A percentile compares a stretch with the other conserved stretches of the same genome.
Evolutionary conservation across 2,888 invertebrate genomes (phyloP).

Genomic region (Melieria picta): DNA sequence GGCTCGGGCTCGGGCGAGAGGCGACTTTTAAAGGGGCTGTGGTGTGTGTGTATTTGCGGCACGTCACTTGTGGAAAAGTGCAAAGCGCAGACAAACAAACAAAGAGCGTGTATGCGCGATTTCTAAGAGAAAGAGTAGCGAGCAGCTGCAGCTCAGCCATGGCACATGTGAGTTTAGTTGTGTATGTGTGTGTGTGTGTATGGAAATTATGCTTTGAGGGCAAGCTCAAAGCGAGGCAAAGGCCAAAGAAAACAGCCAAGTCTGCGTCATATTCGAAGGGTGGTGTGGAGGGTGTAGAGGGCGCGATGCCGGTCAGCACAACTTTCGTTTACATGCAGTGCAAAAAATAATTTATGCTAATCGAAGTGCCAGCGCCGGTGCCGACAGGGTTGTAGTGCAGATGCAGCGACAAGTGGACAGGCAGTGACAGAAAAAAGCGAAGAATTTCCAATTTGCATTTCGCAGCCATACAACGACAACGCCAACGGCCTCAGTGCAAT

Average conservation of each 20-base stretch:
- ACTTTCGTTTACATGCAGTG: conserved; percentile 23
- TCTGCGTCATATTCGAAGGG: too few relatives aligned
- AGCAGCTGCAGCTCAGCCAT: background rate
- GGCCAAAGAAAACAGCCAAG: background rate
- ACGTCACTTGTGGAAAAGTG: too few relatives aligned
- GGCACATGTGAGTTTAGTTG: background rate
- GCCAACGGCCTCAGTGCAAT: too few relatives aligned
- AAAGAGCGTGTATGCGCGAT: too few relatives aligned
- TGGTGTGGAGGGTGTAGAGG: too few relatives aligned
- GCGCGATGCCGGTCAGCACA: conserved; percentile 16
- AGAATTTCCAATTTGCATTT: background rate
- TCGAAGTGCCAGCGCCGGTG: background rate
- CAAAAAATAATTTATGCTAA: too few relatives aligned
- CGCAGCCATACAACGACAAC: background rate
- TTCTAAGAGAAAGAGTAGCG: too few relatives aligned
- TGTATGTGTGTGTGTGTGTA: background rate
- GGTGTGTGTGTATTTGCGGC: background rate
- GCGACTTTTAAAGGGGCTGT: too few relatives aligned
- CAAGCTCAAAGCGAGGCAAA: background rate
- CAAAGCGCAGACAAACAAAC: too few relatives aligned
- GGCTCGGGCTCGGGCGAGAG: background rate
- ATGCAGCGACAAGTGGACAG: background rate
- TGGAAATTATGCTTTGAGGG: background rate
- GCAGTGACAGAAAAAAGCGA: background rate
- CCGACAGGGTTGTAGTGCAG: background rate